phyloP scores from a whole-genome alignment of 2,888 invertebrate species.

The Drosophila leonis region DNA sequence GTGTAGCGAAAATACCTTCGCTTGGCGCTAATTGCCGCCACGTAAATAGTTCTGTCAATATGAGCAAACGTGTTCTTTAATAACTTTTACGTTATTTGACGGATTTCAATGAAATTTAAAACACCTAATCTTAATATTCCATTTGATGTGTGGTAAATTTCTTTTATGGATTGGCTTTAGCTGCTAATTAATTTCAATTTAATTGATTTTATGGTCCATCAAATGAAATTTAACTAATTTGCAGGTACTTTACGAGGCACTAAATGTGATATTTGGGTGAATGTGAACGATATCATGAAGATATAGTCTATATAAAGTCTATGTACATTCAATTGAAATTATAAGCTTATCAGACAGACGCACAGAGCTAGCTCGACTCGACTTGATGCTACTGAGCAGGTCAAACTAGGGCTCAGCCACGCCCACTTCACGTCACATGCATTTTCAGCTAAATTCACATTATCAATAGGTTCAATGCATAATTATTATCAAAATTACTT shows the following conservation, averaged over 20 bases:
- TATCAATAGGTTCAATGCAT: background rate
- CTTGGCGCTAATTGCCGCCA: background rate
- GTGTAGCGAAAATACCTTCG: no score
- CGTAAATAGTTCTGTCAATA: background rate
- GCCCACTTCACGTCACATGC: background rate
- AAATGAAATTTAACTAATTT: background rate
- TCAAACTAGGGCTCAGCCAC: background rate
- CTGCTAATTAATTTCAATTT: background rate
- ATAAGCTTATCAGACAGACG: background rate
- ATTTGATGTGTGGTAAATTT: background rate
- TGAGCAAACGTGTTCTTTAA: background rate
- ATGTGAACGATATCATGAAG: no score
- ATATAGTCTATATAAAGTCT: no score
- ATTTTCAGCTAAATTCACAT: background rate
- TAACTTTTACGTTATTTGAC: background rate
- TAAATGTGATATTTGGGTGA: no score
- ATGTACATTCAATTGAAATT: no score
- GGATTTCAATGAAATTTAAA: background rate
- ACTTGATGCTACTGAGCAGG: background rate
- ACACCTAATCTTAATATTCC: background rate
- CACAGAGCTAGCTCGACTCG: no score
- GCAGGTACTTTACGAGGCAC: no score
- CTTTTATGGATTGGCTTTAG: no score
- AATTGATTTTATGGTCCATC: background rate
- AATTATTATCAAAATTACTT: background rate